Conservation (phyloP, 1,140 invertebrate genomes). For the Bombus waltoni region DNA sequence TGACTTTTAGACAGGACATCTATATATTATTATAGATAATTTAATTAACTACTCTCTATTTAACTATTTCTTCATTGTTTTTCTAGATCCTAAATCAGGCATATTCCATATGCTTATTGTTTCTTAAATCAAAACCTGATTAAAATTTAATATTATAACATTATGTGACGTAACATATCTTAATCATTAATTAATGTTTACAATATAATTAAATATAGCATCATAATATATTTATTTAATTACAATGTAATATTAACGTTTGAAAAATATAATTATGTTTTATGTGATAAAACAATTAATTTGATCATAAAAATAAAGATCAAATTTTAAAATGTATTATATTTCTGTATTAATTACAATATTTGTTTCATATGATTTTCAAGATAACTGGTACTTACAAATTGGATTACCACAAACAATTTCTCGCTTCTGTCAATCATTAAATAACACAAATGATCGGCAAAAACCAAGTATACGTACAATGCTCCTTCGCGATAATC, state of each 20-base stretch:
- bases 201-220: background rate
- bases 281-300: background rate
- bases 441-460: background rate
- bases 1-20: too few species aligned
- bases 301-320: background rate
- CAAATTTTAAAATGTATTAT: background rate
- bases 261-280: background rate
- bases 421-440: background rate
- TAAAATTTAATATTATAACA: too few species aligned
- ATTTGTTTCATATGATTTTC: background rate
- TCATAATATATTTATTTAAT: background rate
- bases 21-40: background rate
- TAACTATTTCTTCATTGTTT: background rate
- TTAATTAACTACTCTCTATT: background rate
- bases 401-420: background rate
- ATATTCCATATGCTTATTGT: conserved; percentile 51
- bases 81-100: conserved; percentile 60
- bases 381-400: background rate
- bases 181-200: too few species aligned
- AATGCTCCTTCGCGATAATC: too few species aligned
- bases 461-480: too few species aligned
- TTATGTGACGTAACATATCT: too few species aligned
- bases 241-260: background rate
- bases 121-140: background rate
- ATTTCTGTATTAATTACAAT: background rate